phyloP scores from a whole-genome alignment of 2,888 invertebrate species.

The Rhagonycha lutea region DNA sequence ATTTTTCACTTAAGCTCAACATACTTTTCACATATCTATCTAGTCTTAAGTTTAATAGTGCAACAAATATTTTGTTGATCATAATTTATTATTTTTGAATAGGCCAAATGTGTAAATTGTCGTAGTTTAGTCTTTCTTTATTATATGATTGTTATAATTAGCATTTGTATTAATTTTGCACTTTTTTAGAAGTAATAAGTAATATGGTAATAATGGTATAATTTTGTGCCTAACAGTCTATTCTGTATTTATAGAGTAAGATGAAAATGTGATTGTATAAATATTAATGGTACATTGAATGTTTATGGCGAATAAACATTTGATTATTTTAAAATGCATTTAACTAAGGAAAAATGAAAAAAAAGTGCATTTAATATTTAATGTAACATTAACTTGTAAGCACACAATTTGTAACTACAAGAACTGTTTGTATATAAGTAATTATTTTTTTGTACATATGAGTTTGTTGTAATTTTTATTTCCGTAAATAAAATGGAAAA shows the following conservation, averaged over 20 bases:
- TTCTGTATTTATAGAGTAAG: conserved; percentile 11
- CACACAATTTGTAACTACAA: conserved; percentile 4
- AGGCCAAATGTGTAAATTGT: neutral
- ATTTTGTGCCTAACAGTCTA: conserved; percentile 14
- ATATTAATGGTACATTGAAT: conserved; percentile 7
- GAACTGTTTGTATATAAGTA: conserved; percentile 19
- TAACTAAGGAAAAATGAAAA: neutral
- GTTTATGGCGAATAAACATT: neutral
- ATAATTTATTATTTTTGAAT: conserved; percentile 3
- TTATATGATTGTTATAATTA: neutral
- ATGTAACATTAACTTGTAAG: conserved; percentile 2
- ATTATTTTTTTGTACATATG: conserved; percentile 17
- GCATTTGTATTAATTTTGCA: neutral
- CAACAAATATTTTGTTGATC: neutral
- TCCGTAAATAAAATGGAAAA: conserved; percentile 7
- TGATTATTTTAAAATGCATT: conserved; percentile 2
- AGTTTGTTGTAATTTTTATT: conserved; percentile 18
- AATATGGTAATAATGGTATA: conserved; percentile 10
- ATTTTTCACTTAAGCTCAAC: neutral
- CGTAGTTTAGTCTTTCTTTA: neutral
- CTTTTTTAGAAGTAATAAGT: conserved; percentile 4
- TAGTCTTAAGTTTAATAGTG: conserved; percentile 21
- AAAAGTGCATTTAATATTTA: neutral
- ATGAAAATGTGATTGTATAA: conserved; percentile 5
- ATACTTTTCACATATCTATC: conserved; percentile 5